These are phyloP conservation scores for Harlomillsia oculata DNA, from an alignment of 1,140 invertebrate genomes.

Conservation along the genomic window DNA sequence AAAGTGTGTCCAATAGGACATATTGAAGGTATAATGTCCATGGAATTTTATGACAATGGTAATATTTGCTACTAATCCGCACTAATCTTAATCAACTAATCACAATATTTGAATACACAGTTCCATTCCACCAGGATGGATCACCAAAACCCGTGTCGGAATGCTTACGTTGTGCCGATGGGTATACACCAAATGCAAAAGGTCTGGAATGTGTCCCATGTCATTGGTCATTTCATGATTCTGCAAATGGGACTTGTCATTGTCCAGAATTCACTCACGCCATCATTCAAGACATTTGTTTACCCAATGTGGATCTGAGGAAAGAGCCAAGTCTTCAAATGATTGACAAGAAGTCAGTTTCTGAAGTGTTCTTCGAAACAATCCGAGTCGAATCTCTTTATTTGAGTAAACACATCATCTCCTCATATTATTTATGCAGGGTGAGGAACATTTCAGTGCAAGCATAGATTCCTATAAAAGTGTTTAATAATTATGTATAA, in stretches of 20 bases:
- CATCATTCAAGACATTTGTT: constrained; percentile 41
- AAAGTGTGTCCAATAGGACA: constrained; percentile 38
- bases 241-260: constrained; percentile 29
- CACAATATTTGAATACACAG: constrained; percentile 38
- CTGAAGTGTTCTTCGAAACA: constrained; percentile 40
- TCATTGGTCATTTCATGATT: constrained; percentile 30
- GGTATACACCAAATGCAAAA: constrained; percentile 41
- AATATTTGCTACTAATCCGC: not conserved
- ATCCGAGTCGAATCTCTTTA: constrained; percentile 43
- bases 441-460: constrained; percentile 37
- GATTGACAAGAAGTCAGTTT: constrained; percentile 38
- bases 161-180: constrained; percentile 44
- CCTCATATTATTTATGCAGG: constrained; percentile 46
- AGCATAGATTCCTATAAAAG: not conserved
- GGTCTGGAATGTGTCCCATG: constrained; percentile 43
- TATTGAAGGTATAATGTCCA: constrained; percentile 39
- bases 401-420: constrained; percentile 43
- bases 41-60: constrained; percentile 3
- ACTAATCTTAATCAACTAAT: not conserved
- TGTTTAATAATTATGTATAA: no score
- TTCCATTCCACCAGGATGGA: constrained; percentile 43
- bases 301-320: constrained; percentile 38
- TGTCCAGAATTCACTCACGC: constrained; percentile 37
- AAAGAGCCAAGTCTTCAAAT: constrained; percentile 31
- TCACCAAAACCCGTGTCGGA: constrained; percentile 37